Evolutionary conservation across 2,888 invertebrate genomes (phyloP), one percentile per base, ranked within the genome.

Genomic region (Spodoptera picta): DNA sequence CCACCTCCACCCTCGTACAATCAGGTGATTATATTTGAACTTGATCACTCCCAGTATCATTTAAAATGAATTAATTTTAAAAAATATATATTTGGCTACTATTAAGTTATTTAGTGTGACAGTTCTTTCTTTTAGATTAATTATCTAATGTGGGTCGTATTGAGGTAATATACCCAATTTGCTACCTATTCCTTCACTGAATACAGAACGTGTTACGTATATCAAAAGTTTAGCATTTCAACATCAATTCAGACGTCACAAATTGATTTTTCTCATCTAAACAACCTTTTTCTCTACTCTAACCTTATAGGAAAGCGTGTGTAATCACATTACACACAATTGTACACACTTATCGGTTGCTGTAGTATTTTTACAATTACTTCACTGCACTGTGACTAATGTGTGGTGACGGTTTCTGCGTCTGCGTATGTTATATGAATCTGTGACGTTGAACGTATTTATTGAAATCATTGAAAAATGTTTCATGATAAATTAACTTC

Each of bases 1-100:
- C 98, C 81, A 95, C 93, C 94, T 1, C 94, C 94, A 24, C 94
- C 94, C 46, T 92, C 94, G 19, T 94, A 94, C 65, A 93, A 87
- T 70, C 92, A 95, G 93, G 90, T 95, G 83, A 48, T 24, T 45
- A 47, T 11, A 9, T 7, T 36, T 36, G 4, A 9, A 36, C 36
- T 7, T 36, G 1, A 9, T 36, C 27, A 27, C 27, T 27, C 27
- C 27, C 3, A 27, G 27, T 27, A 27, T 27, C 4, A 27, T 27
- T 27, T 4, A 27, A 27, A 27, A 27, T 27, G n/a, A n/a, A n/a
- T n/a, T n/a, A n/a, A n/a, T n/a, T n/a, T n/a, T n/a, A n/a, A n/a
- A n/a, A n/a, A n/a, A n/a, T n/a, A n/a, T n/a, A n/a, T n/a, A n/a
- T n/a, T n/a, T n/a, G 19, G 19, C 19, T 19, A 19, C 19, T 2